These are phyloP conservation scores for Drosophila ambigua DNA, from an alignment of 1,140 invertebrate genomes.

Conservation along the genomic window DNA sequence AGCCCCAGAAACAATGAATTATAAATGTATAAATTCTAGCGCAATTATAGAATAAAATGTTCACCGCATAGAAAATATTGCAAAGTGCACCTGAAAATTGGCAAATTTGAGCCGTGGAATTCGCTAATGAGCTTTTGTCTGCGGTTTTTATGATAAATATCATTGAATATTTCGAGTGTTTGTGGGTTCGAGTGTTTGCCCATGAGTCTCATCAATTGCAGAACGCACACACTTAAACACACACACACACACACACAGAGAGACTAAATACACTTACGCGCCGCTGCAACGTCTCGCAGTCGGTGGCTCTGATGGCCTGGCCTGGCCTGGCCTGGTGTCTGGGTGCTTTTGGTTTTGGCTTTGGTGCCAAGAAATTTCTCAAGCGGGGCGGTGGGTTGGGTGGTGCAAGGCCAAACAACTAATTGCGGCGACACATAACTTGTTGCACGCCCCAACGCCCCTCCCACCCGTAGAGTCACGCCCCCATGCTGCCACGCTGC, in stretches of 20 bases:
- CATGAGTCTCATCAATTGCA: constrained; percentile 58
- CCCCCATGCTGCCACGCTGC: constrained; percentile 14
- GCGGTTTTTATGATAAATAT: constrained; percentile 53
- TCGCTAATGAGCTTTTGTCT: constrained; percentile 37
- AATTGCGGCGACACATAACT: constrained; percentile 79
- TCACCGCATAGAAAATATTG: too few relatives aligned
- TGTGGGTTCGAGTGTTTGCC: constrained; percentile 29
- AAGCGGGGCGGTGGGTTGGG: constrained; percentile 32
- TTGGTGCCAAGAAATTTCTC: constrained; percentile 76
- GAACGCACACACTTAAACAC: constrained; percentile 43
- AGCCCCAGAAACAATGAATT: too few relatives aligned
- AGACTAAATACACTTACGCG: constrained; percentile 4
- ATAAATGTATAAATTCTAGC: too few relatives aligned
- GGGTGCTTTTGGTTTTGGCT: constrained; percentile 70
- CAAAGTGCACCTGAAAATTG: constrained; percentile 4
- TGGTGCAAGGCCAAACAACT: constrained; percentile 54
- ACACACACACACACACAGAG: constrained; percentile 3
- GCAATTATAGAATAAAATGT: too few relatives aligned
- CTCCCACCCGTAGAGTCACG: constrained; percentile 27
- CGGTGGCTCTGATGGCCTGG: background rate
- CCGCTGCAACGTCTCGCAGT: background rate
- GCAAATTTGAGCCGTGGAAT: background rate
- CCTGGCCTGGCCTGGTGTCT: constrained; percentile 12
- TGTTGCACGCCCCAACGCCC: constrained; percentile 59
- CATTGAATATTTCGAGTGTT: constrained; percentile 48